Percentiles rank a stretch among this genome's conserved stretches.
Evolutionary conservation across 2,888 invertebrate genomes (phyloP).

Genomic region (Arctia plantaginis): DNA sequence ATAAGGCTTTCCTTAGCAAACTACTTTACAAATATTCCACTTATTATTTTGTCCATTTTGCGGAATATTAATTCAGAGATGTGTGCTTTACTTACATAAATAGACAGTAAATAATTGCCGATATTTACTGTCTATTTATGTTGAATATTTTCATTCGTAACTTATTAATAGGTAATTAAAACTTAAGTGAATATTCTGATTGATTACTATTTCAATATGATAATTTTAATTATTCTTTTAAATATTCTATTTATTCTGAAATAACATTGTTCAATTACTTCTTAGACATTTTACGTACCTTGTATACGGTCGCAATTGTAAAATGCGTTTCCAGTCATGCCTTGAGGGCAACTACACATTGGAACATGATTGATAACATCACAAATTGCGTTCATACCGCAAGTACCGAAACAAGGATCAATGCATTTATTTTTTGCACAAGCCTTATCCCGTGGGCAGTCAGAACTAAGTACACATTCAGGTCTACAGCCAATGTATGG

Average conservation of each 20-base stretch:
- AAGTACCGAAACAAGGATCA: slow-evolving; percentile 90
- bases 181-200: too few species aligned
- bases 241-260: too few species aligned
- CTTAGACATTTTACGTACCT: slow-evolving; percentile 60
- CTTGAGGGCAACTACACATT: slow-evolving; percentile 90
- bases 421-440: slow-evolving; percentile 89
- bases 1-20: not conserved
- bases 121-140: too few species aligned
- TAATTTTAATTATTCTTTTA: not conserved
- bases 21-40: not conserved
- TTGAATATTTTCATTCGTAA: too few species aligned
- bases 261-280: not conserved
- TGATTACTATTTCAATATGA: not conserved
- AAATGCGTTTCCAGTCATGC: slow-evolving; percentile 90
- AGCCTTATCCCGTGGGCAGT: slow-evolving; percentile 88
- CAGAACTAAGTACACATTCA: slow-evolving; percentile 89
- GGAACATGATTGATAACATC: slow-evolving; percentile 91
- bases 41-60: not conserved
- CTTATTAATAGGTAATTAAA: too few species aligned
- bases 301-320: slow-evolving; percentile 86
- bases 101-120: too few species aligned
- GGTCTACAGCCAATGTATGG: slow-evolving; percentile 90
- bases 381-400: slow-evolving; percentile 90
- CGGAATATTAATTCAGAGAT: too few species aligned
- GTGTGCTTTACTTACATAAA: not conserved